phyloP scores from a whole-genome alignment of 2,797 vertebrate genomes.

The Atherinosoma microstoma region DNA sequence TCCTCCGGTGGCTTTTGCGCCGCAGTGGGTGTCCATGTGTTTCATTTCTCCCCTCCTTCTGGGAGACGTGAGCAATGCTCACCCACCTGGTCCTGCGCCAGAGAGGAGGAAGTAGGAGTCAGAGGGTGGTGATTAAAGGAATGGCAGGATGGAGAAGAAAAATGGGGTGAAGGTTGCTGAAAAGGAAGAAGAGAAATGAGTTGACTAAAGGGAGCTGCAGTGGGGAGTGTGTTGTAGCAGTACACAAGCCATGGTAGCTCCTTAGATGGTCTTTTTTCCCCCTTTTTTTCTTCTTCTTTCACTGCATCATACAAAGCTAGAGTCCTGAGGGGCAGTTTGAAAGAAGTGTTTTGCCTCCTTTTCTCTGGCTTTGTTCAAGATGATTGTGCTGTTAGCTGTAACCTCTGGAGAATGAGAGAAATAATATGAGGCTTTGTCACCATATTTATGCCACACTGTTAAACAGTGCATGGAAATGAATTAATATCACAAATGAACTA shows the following conservation, averaged over 20 bases:
- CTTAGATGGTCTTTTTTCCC: slow-evolving; percentile 7
- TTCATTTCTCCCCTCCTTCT: slow-evolving; percentile 12
- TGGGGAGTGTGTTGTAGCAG: slow-evolving; percentile 42
- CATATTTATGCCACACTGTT: slow-evolving; percentile 8
- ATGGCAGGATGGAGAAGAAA: slow-evolving; percentile 12
- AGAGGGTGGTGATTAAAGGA: slow-evolving; percentile 62
- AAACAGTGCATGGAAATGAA: not conserved
- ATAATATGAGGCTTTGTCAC: slow-evolving; percentile 17
- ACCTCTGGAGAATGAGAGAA: slow-evolving; percentile 39
- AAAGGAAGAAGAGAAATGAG: slow-evolving; percentile 35
- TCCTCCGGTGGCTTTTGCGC: slow-evolving; percentile 36
- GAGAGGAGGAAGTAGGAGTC: slow-evolving; percentile 40
- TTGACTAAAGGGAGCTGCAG: slow-evolving; percentile 34
- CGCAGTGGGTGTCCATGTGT: slow-evolving; percentile 36
- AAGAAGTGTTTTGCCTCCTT: slow-evolving; percentile 57
- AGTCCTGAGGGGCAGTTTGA: slow-evolving; percentile 48
- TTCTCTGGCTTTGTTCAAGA: slow-evolving; percentile 50
- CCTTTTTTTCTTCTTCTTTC: slow-evolving; percentile 23
- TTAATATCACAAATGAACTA: not conserved
- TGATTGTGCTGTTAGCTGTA: slow-evolving; percentile 20
- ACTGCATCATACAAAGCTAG: slow-evolving; percentile 42
- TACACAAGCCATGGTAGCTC: slow-evolving; percentile 44
- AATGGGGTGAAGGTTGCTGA: slow-evolving; percentile 27
- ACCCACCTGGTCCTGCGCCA: slow-evolving; percentile 28
- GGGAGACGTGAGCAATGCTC: slow-evolving; percentile 39